Percentiles rank a stretch among this genome's conserved stretches.
Evolutionary conservation across 2,888 invertebrate species (phyloP).

Genomic region (Sussaba pulchella): DNA sequence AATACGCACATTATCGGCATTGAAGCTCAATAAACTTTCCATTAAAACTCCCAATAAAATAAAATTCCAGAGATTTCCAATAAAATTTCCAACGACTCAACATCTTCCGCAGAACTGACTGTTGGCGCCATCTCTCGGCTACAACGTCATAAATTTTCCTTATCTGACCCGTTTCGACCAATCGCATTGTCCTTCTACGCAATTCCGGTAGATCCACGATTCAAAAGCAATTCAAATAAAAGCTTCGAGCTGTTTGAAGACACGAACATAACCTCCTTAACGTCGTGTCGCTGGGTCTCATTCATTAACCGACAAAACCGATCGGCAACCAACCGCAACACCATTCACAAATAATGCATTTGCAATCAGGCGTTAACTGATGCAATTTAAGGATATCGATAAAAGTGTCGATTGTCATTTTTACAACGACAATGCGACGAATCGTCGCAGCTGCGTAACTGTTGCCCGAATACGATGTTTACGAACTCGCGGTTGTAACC

Average conservation of each 20-base stretch:
- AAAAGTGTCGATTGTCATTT: slow-evolving; percentile 17
- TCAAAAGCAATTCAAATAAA: slow-evolving; percentile 60
- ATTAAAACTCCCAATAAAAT: too few species aligned
- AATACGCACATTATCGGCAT: too few species aligned
- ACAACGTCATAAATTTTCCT: background rate
- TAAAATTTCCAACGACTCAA: too few species aligned
- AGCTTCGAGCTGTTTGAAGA: slow-evolving; percentile 51
- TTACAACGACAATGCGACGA: background rate
- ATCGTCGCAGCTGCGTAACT: slow-evolving; percentile 31
- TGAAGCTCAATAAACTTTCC: too few species aligned
- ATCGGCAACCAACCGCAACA: slow-evolving; percentile 28
- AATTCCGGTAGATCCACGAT: background rate
- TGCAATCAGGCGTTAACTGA: background rate
- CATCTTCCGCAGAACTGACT: too few species aligned
- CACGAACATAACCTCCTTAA: slow-evolving; percentile 54
- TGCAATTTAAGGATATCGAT: background rate
- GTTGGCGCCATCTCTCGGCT: slow-evolving; percentile 14
- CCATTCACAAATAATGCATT: slow-evolving; percentile 34
- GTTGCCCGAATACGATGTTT: slow-evolving; percentile 45
- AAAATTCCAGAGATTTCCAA: too few species aligned
- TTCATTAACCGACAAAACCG: slow-evolving; percentile 30
- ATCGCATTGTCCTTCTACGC: background rate
- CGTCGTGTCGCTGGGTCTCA: slow-evolving; percentile 29
- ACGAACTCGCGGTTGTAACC: slow-evolving; percentile 21
- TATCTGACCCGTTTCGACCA: background rate